These are phyloP conservation scores for Drosophila planitibia DNA, from an alignment of 2,888 invertebrate genomes.

Conservation along the genomic window DNA sequence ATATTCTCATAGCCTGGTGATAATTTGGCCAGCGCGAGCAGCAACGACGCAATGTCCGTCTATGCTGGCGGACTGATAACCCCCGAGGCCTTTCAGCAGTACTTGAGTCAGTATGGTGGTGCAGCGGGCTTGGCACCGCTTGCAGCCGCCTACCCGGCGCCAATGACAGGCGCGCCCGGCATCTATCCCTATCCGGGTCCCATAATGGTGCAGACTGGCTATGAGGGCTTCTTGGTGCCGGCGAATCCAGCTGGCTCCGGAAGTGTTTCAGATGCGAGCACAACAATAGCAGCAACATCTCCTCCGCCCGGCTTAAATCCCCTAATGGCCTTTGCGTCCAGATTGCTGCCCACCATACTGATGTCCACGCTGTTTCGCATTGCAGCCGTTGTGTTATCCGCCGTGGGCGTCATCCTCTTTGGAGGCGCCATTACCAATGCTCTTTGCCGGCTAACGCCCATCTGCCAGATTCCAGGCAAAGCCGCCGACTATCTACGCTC, in stretches of 20 bases:
- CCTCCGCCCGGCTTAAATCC: conserved; percentile 43
- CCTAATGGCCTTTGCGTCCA: conserved; percentile 65
- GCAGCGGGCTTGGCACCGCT: conserved; percentile 66
- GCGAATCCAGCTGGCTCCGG: conserved; percentile 35
- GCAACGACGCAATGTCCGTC: conserved; percentile 76
- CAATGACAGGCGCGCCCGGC: conserved; percentile 57
- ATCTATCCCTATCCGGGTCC: conserved; percentile 80
- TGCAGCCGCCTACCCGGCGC: conserved; percentile 63
- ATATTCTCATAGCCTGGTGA: conserved; percentile 58
- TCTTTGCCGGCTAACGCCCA: conserved; percentile 87
- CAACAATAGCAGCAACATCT: conserved; percentile 32
- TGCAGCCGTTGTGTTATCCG: conserved; percentile 85
- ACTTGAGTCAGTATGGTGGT: conserved; percentile 81
- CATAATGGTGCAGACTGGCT: conserved; percentile 84
- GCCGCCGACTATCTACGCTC: conserved; percentile 79
- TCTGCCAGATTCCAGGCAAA: conserved; percentile 86
- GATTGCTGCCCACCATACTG: conserved; percentile 77
- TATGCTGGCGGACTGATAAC: conserved; percentile 80
- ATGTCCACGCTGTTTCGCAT: conserved; percentile 85
- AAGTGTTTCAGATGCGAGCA: conserved; percentile 39
- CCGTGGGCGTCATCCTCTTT: conserved; percentile 85
- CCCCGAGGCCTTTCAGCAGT: conserved; percentile 84
- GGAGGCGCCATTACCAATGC: conserved; percentile 87
- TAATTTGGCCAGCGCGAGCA: conserved; percentile 68
- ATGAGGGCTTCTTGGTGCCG: conserved; percentile 85